Conservation (phyloP, 2,888 invertebrate species). For the Pilophorus perplexus region DNA sequence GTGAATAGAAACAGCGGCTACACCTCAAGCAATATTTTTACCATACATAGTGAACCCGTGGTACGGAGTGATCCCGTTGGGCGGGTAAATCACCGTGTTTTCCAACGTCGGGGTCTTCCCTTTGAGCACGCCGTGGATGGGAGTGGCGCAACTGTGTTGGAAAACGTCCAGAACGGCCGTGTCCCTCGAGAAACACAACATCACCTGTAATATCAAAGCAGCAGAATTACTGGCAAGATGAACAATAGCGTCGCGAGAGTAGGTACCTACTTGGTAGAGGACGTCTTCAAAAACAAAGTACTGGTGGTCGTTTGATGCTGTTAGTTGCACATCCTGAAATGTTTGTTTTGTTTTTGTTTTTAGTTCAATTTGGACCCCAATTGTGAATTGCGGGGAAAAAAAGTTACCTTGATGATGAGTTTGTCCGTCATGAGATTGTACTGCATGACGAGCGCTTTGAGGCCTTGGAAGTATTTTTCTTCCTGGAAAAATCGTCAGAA, state of each 20-base stretch:
- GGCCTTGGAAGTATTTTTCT: slow-evolving; percentile 69
- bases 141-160: slow-evolving; percentile 57
- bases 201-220: slow-evolving; percentile 56
- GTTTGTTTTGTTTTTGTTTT: too few species aligned
- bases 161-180: slow-evolving; percentile 72
- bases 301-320: slow-evolving; percentile 95
- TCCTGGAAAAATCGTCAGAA: slow-evolving; percentile 57
- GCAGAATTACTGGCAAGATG: background rate
- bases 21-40: too few species aligned
- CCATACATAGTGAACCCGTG: slow-evolving; percentile 98
- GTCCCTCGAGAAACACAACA: slow-evolving; percentile 90
- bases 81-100: slow-evolving; percentile 78
- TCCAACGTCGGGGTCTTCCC: slow-evolving; percentile 67
- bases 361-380: background rate
- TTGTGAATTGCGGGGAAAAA: background rate
- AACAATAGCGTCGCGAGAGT: background rate
- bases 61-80: slow-evolving; percentile 92
- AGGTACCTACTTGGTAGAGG: slow-evolving; percentile 71
- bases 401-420: slow-evolving; percentile 76
- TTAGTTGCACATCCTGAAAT: slow-evolving; percentile 82
- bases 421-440: slow-evolving; percentile 92
- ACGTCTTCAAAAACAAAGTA: slow-evolving; percentile 97
- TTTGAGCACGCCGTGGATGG: slow-evolving; percentile 71
- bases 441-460: slow-evolving; percentile 78
- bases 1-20: too few species aligned